phyloP scores from a whole-genome alignment of 2,888 invertebrate species.

The Ommatoiulus sabulosus region DNA sequence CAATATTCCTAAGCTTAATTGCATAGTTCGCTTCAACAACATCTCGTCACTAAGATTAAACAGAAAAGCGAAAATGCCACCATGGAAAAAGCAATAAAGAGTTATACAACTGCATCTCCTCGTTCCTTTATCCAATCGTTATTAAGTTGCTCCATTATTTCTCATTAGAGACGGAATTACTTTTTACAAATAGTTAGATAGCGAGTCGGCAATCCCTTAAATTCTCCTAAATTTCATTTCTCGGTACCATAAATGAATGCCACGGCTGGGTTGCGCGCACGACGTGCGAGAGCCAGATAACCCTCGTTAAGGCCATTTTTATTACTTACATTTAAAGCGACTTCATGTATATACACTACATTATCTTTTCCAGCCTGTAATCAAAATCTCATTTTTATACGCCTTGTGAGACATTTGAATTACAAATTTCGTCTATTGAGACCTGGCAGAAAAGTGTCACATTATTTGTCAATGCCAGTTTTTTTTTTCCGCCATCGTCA shows the following conservation, averaged over 20 bases:
- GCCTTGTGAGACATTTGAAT: slow-evolving; percentile 35
- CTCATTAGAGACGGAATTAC: too few relatives aligned
- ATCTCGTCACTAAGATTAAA: too few relatives aligned
- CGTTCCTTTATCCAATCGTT: too few relatives aligned
- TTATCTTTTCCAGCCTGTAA: slow-evolving; percentile 24
- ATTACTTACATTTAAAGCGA: slow-evolving; percentile 15
- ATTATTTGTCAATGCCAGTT: slow-evolving; percentile 6
- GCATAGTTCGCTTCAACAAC: too few relatives aligned
- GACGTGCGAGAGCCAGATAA: not conserved
- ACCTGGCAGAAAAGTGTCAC: slow-evolving; percentile 42
- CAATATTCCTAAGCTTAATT: too few relatives aligned
- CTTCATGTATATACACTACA: slow-evolving; percentile 17
- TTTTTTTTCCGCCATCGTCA: not conserved
- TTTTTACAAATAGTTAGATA: too few relatives aligned
- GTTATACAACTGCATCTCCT: too few relatives aligned
- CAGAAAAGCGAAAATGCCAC: too few relatives aligned
- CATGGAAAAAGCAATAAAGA: too few relatives aligned
- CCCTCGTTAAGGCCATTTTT: not conserved
- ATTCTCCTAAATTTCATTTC: not conserved
- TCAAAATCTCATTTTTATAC: slow-evolving; percentile 40
- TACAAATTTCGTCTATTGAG: slow-evolving; percentile 43
- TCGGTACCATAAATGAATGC: not conserved
- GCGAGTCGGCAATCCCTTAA: not conserved
- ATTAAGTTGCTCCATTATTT: too few relatives aligned
- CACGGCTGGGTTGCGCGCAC: not conserved